Conservation (phyloP, 2,797 vertebrate genomes). For the Luscinia megarhynchos region DNA sequence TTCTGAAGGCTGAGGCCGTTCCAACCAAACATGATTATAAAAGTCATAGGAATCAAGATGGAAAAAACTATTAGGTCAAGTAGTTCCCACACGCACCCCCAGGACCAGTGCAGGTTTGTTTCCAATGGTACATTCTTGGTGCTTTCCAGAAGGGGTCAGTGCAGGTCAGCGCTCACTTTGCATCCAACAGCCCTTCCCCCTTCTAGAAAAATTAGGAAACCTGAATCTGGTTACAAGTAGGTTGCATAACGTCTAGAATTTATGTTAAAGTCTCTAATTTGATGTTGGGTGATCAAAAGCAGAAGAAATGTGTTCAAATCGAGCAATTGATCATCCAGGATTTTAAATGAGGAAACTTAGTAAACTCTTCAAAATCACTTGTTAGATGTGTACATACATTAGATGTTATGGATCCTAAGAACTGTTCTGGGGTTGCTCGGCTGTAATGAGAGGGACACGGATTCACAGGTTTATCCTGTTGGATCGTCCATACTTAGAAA, state of each 20-base stretch:
- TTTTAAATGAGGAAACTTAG: background rate
- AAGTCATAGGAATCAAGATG: slow-evolving; percentile 40
- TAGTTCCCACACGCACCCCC: slow-evolving; percentile 34
- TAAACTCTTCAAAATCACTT: background rate
- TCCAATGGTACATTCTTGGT: slow-evolving; percentile 61
- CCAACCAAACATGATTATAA: slow-evolving; percentile 43
- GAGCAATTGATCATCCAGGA: background rate
- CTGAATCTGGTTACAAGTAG: background rate
- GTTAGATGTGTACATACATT: background rate
- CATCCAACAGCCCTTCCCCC: slow-evolving; percentile 25
- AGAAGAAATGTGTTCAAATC: background rate
- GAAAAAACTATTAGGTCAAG: slow-evolving; percentile 62
- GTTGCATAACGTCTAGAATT: background rate
- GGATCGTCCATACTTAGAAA: background rate
- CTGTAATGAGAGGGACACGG: background rate
- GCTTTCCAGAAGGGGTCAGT: slow-evolving; percentile 73
- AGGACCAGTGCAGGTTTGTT: slow-evolving; percentile 32
- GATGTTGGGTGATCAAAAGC: background rate
- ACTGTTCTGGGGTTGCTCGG: accelerated
- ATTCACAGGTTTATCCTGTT: background rate
- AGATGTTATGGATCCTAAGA: background rate
- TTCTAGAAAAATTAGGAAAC: slow-evolving; percentile 14
- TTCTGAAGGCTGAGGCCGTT: slow-evolving; percentile 32
- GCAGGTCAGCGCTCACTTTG: slow-evolving; percentile 54
- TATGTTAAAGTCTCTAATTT: background rate